A percentile compares a stretch with the other conserved stretches of the same genome.
Conservation (phyloP, 2,113 vertebrate genomes). For the Butorides virescens region DNA sequence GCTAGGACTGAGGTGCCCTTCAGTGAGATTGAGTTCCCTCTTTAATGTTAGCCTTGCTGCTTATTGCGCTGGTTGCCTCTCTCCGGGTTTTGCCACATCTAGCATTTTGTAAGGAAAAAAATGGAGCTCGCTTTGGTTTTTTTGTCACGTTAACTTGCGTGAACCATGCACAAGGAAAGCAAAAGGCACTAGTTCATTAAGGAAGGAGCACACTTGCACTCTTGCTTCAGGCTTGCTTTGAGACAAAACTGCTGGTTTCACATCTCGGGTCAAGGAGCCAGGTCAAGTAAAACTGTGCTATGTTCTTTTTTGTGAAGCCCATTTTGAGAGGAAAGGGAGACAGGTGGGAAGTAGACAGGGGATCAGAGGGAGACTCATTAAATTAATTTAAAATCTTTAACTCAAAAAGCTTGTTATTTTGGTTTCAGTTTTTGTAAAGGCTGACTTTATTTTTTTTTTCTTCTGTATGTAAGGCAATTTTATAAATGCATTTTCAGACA, state of each 20-base stretch:
- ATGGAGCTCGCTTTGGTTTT: neutral
- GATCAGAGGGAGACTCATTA: neutral
- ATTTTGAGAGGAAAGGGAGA: neutral
- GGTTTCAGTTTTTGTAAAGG: neutral
- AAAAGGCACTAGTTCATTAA: neutral
- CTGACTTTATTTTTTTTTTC: neutral
- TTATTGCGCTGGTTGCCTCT: neutral
- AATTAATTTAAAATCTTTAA: neutral
- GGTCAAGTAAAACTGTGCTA: neutral
- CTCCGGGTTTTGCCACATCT: neutral
- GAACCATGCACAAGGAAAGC: neutral
- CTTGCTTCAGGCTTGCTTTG: neutral
- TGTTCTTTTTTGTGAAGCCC: neutral
- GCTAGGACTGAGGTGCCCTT: neutral
- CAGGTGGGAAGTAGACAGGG: neutral
- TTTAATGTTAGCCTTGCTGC: neutral
- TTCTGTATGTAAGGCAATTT: neutral
- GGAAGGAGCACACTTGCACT: neutral
- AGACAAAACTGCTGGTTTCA: neutral
- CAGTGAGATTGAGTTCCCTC: neutral
- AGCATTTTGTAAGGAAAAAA: neutral
- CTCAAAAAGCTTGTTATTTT: neutral
- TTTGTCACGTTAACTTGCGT: neutral
- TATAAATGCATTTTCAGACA: neutral
- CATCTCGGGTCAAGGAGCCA: neutral